Conservation (phyloP, 1,140 invertebrate genomes). For the Drosophila micromelanica region DNA sequence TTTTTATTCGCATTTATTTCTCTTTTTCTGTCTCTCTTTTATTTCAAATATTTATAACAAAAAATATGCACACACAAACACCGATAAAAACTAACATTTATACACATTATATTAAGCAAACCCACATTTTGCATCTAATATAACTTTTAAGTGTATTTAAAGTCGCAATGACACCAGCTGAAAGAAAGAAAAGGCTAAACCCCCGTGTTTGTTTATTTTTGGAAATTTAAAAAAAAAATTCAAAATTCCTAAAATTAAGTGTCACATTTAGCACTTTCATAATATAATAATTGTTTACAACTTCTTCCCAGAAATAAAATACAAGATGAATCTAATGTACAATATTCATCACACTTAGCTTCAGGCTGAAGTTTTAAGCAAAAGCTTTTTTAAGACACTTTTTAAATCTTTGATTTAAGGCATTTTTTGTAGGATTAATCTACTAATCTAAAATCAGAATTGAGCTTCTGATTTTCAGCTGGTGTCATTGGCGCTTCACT, state of each 20-base stretch:
- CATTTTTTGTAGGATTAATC: not conserved
- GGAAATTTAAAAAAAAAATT: too few relatives aligned
- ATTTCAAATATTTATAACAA: conserved; percentile 4
- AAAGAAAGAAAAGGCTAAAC: not conserved
- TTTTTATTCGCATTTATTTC: conserved; percentile 52
- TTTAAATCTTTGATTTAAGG: too few relatives aligned
- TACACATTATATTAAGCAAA: conserved; percentile 10
- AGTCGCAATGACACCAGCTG: conserved; percentile 29
- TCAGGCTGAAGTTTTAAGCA: too few relatives aligned
- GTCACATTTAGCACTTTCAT: too few relatives aligned
- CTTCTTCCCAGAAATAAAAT: too few relatives aligned
- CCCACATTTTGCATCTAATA: conserved; percentile 15
- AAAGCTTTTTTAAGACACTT: too few relatives aligned
- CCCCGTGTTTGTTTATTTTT: too few relatives aligned
- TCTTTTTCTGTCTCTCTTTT: conserved; percentile 21
- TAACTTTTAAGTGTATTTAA: conserved; percentile 16
- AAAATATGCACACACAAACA: not conserved
- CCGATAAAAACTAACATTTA: not conserved
- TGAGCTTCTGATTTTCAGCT: conserved; percentile 21
- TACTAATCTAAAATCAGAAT: too few relatives aligned
- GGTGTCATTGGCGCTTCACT: conserved; percentile 23
- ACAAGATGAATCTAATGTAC: not conserved
- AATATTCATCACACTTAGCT: too few relatives aligned
- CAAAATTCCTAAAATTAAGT: too few relatives aligned
- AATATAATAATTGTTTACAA: too few relatives aligned